Conservation (phyloP, 2,888 invertebrate species). For the Pseudococcus viburni region DNA sequence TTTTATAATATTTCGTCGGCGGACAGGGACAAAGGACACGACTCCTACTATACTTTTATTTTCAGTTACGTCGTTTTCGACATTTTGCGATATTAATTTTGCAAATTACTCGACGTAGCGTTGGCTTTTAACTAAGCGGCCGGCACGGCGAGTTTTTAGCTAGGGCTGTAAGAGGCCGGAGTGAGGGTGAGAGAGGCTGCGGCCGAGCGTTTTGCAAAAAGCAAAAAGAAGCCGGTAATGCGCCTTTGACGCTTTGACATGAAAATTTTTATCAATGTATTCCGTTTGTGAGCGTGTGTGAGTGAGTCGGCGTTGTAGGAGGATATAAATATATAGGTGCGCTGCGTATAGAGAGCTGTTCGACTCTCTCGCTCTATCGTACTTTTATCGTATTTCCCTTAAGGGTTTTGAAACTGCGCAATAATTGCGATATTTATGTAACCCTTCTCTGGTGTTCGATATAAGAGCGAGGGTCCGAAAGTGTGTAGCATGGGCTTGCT, state of each 20-base stretch:
- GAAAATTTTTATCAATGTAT: conserved; percentile 64
- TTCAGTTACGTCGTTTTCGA: conserved; percentile 46
- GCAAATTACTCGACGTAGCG: conserved; percentile 56
- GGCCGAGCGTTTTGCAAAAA: conserved; percentile 18
- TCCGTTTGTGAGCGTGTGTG: neutral
- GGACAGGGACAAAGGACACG: neutral
- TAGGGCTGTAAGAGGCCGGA: neutral
- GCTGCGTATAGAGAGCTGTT: neutral
- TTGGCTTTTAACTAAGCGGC: conserved; percentile 7
- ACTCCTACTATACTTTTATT: neutral
- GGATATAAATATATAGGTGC: neutral
- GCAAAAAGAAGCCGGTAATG: conserved; percentile 57
- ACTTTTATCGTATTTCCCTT: conserved; percentile 52
- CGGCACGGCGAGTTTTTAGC: conserved; percentile 1
- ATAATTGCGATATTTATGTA: conserved; percentile 65
- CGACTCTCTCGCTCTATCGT: neutral
- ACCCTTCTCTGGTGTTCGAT: conserved; percentile 63
- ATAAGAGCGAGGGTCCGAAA: conserved; percentile 58
- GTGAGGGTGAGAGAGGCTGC: neutral
- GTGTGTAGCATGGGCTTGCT: conserved; percentile 52
- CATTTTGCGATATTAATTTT: conserved; percentile 61
- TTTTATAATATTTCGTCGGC: neutral
- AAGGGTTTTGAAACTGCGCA: conserved; percentile 65
- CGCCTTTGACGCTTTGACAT: conserved; percentile 64
- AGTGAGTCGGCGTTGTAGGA: neutral